A percentile compares a stretch with the other conserved stretches of the same genome.
These are phyloP conservation scores for Rhynchopsitta pachyrhyncha DNA, from an alignment of 2,113 vertebrate species.

Conservation along the genomic window DNA sequence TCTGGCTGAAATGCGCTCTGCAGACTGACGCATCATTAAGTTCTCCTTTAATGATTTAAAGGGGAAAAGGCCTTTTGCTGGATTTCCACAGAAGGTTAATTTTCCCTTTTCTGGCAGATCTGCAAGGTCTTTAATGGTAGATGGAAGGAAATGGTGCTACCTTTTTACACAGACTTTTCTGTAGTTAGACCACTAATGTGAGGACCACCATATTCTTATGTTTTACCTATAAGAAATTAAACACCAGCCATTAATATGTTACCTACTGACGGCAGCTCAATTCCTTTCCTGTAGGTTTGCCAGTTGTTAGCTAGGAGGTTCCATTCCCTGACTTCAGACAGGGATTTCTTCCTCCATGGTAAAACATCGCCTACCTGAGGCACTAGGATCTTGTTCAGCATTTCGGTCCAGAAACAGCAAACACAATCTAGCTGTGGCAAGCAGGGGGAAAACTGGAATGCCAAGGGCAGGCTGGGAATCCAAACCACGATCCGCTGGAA, in stretches of 20 bases:
- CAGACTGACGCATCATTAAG: slow-evolving; percentile 34
- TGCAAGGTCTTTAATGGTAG: slow-evolving; percentile 28
- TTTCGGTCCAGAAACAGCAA: slow-evolving; percentile 79
- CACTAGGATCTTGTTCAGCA: slow-evolving; percentile 73
- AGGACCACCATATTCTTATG: slow-evolving; percentile 61
- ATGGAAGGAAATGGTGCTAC: slow-evolving; percentile 35
- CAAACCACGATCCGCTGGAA: slow-evolving; percentile 77
- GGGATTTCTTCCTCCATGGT: slow-evolving; percentile 70
- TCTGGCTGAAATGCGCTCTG: not conserved
- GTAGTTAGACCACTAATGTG: not conserved
- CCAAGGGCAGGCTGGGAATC: slow-evolving; percentile 65
- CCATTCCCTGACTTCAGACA: slow-evolving; percentile 59
- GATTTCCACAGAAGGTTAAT: slow-evolving; percentile 46
- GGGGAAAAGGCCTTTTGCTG: slow-evolving; percentile 47
- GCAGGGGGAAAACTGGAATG: slow-evolving; percentile 68
- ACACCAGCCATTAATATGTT: slow-evolving; percentile 33
- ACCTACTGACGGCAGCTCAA: slow-evolving; percentile 41
- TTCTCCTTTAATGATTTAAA: slow-evolving; percentile 40
- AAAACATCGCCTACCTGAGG: slow-evolving; percentile 77
- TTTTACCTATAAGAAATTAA: slow-evolving; percentile 53
- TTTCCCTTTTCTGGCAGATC: slow-evolving; percentile 63
- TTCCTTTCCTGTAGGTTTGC: slow-evolving; percentile 30
- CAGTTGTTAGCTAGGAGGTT: slow-evolving; percentile 39
- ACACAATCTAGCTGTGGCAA: slow-evolving; percentile 77
- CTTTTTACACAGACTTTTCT: slow-evolving; percentile 22